Evolutionary conservation across 2,888 invertebrate genomes (phyloP), one percentile per base, ranked within the genome.

Genomic region (Chrysolina oricalcia): DNA sequence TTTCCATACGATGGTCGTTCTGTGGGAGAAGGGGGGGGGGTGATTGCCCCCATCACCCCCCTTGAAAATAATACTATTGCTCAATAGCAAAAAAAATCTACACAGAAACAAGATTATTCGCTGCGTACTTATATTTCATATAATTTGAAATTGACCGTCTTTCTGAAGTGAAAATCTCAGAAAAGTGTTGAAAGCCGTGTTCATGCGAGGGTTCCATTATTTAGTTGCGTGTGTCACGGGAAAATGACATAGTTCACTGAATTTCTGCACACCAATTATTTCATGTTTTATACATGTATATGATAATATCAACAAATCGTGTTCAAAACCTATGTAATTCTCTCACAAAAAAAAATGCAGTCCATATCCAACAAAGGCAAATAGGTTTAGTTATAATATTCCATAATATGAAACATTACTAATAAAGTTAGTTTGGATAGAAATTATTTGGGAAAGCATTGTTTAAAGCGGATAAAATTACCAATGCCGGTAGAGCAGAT

Each of bases 241-340:
- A 15, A 59, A 59, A 35, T 59, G 15, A 59, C 35, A n/a, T 0
- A n/a, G 59, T 59, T 59, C 59, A 59, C 27, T 27, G 35, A 59
- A 59, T 35, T 46, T 59, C 59, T 23, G 35, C 21, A 56, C 56
- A 48, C 21, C 66, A 70, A 73, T 59, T 19, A 70, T 65, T 66
- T 70, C 66, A 67, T 70, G 46, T 69, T 68, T 53, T 48, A 50
- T 63, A 40, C 63, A 35, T 19, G 64, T 23, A 2, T 66, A 17
- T n/a, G 70, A 70, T 74, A 70, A 41, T 65, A 70, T 70, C 66
- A 56, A 48, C 48, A 59, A 74, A 70, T 70, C 59, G 35, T 66
- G 70, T 65, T 70, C 59, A 64, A 65, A 48, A 63, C 27, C 40
- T 66, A 66, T 59, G 65, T 70, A 40, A 67, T 70, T 46, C 56